These are phyloP conservation scores for Oryzias sinensis DNA, from an alignment of 2,797 vertebrate genomes.

Conservation along the genomic window DNA sequence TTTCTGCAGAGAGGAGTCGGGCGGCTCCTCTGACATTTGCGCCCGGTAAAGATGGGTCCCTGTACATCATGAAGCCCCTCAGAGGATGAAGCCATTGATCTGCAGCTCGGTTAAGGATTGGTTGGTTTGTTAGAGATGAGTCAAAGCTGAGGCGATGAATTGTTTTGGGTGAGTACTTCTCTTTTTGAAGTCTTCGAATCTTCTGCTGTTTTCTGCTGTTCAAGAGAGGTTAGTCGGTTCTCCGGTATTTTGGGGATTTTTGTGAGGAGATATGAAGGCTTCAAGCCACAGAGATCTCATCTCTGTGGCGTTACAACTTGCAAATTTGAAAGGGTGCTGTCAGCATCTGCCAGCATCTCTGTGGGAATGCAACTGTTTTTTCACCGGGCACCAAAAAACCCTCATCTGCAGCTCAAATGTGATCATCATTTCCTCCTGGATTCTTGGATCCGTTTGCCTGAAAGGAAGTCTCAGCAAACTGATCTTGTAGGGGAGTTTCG, in stretches of 20 bases:
- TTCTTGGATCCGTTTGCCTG: neutral
- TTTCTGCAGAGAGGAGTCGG: constrained; percentile 62
- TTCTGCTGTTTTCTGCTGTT: neutral
- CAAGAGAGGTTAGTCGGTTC: neutral
- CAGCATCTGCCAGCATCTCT: no score
- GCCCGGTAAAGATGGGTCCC: constrained; percentile 58
- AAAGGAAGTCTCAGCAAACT: no score
- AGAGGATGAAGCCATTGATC: constrained; percentile 17
- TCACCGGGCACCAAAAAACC: neutral
- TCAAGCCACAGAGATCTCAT: no score
- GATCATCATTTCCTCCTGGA: neutral
- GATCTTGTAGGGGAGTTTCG: no score
- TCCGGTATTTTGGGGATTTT: no score
- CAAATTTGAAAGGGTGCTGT: no score
- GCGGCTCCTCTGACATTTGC: constrained; percentile 52
- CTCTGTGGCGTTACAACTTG: no score
- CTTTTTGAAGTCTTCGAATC: neutral
- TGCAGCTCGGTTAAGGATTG: neutral
- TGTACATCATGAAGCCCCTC: constrained; percentile 21
- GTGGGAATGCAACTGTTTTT: neutral
- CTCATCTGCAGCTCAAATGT: neutral
- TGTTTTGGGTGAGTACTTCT: constrained; percentile 85
- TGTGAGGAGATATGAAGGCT: no score
- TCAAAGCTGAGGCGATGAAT: constrained; percentile 77
- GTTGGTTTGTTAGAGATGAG: constrained; percentile 47